Conservation (phyloP, 2,888 invertebrate genomes). For the Tridacna gigas region DNA sequence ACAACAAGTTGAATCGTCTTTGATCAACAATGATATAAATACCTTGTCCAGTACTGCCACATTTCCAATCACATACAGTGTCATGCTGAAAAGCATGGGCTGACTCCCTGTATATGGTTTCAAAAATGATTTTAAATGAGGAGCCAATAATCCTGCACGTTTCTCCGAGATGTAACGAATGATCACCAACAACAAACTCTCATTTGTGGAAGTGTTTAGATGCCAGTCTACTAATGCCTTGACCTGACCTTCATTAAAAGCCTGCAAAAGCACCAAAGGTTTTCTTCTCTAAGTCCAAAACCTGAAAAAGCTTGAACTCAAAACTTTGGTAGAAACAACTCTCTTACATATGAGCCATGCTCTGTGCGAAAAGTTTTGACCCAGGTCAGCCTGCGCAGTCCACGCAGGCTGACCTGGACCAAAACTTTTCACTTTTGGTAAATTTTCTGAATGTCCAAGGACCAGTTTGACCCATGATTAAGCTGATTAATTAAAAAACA, state of each 20-base stretch:
- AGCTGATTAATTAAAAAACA: too few species aligned
- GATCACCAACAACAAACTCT: conserved; percentile 19
- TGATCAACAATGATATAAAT: background rate
- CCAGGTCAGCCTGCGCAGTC: too few species aligned
- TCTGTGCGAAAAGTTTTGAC: too few species aligned
- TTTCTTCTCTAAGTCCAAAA: too few species aligned
- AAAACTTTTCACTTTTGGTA: too few species aligned
- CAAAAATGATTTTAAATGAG: conserved; percentile 4
- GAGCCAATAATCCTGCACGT: conserved; percentile 12
- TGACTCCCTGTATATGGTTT: background rate
- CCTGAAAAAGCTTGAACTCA: too few species aligned
- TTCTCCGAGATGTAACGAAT: conserved; percentile 32
- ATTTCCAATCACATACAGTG: conserved; percentile 10
- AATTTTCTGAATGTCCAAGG: too few species aligned
- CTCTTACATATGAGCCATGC: too few species aligned
- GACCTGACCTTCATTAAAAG: conserved; percentile 23
- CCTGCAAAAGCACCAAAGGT: conserved; percentile 6
- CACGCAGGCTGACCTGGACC: too few species aligned
- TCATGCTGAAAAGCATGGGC: conserved; percentile 20
- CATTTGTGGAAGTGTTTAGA: background rate
- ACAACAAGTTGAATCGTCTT: too few species aligned
- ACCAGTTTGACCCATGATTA: too few species aligned
- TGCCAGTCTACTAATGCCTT: conserved; percentile 26
- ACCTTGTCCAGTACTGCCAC: conserved; percentile 18
- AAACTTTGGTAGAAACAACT: too few species aligned